Percentiles rank a stretch among this genome's conserved stretches.
Conservation (phyloP, 2,888 invertebrate genomes). For the Drosophila vallismaia region DNA sequence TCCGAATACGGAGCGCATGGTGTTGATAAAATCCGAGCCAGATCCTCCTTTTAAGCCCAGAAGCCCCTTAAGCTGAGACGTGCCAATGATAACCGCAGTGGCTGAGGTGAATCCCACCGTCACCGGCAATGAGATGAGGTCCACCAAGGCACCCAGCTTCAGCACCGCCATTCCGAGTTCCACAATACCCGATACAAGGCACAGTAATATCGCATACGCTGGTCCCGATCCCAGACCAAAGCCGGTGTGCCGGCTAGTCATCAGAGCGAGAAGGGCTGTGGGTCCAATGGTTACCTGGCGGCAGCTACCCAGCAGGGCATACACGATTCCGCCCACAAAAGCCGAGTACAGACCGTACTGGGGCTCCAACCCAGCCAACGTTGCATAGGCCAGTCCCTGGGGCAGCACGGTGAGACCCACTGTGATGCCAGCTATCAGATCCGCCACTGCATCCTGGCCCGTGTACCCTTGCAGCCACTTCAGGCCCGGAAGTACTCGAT, state of each 20-base stretch:
- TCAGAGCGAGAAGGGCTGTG: conserved; percentile 94
- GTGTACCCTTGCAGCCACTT: conserved; percentile 91
- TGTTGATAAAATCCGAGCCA: conserved; percentile 89
- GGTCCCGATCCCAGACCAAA: conserved; percentile 84
- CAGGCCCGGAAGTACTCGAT: conserved; percentile 82
- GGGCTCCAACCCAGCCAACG: conserved; percentile 93
- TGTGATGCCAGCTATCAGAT: conserved; percentile 95
- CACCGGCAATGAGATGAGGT: conserved; percentile 95
- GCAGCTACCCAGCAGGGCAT: conserved; percentile 94
- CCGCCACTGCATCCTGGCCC: conserved; percentile 90
- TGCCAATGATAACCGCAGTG: conserved; percentile 94
- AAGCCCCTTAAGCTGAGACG: conserved; percentile 91
- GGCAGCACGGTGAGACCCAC: conserved; percentile 94
- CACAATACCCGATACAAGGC: conserved; percentile 92
- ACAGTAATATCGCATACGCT: conserved; percentile 92
- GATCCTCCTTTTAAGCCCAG: conserved; percentile 90
- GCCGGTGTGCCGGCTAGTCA: conserved; percentile 89
- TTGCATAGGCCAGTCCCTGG: conserved; percentile 96
- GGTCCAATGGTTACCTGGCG: conserved; percentile 95
- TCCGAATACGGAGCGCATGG: conserved; percentile 88
- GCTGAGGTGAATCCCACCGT: conserved; percentile 96
- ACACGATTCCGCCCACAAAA: conserved; percentile 96
- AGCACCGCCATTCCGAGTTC: conserved; percentile 92
- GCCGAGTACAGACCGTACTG: conserved; percentile 98
- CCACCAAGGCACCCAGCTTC: conserved; percentile 93